Percentiles rank a stretch among this genome's conserved stretches.
Conservation (phyloP, 35 echinoderm and acorn worm genomes). For the Strongylocentrotus purpuratus region DNA sequence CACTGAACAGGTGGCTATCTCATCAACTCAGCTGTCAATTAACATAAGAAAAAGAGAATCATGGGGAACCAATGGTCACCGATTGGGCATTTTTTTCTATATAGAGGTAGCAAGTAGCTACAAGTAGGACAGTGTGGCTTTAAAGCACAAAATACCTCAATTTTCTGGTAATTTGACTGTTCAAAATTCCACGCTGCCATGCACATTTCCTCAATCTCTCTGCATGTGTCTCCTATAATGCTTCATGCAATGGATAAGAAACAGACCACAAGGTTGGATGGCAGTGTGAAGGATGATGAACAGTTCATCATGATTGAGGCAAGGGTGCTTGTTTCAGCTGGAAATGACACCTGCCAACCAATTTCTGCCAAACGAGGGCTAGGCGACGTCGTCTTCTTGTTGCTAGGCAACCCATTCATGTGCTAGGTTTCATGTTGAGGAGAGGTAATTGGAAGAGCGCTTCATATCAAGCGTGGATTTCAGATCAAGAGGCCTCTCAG, state of each 20-base stretch:
- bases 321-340: neutral
- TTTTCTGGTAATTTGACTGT: neutral
- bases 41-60: too few relatives aligned
- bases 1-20: too few relatives aligned
- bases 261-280: neutral
- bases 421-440: neutral
- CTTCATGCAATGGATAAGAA: neutral
- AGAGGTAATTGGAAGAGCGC: neutral
- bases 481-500: neutral
- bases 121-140: too few relatives aligned
- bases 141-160: neutral
- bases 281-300: neutral
- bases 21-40: too few relatives aligned
- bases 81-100: too few relatives aligned
- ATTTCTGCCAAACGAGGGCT: neutral
- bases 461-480: neutral
- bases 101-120: too few relatives aligned
- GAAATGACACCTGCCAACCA: neutral
- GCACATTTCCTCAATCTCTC: too few relatives aligned
- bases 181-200: too few relatives aligned
- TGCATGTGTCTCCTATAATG: neutral
- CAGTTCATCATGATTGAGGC: neutral
- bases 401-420: neutral
- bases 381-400: neutral
- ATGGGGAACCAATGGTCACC: too few relatives aligned